Evolutionary conservation across 2,797 vertebrate genomes (phyloP), one percentile per base, ranked within the genome.

Genomic region (Hippopotamyrus pictus): DNA sequence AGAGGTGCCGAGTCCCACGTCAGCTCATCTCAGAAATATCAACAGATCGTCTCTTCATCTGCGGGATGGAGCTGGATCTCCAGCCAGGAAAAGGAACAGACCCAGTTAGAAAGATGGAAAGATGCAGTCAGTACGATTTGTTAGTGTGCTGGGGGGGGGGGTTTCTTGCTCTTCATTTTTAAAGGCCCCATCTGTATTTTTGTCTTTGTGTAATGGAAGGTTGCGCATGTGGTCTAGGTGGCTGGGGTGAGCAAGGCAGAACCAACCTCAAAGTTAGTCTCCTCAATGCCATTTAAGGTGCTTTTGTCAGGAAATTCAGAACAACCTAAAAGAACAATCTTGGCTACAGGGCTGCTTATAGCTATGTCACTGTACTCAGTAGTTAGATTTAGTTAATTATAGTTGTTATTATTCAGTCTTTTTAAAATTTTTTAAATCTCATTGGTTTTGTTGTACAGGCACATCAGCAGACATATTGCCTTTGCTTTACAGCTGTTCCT

Each of bases 191-290:
- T 88, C 76, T 57, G 7, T 88, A 65, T 88, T 90, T 89, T 86
- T 90, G 88, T 90, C 25, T 89, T 91, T 9, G 69, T 59, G 65
- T 88, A 57, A 92, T 93, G 57, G 92, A 90, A 90, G 59, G 84
- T 89, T 48, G 11, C 6, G 48, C n/a, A 17, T 46, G 48, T 86
- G 83, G 3, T 54, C 19, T 82, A 8, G 76, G 5, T 44, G 73
- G 17, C 73, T 44, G 37, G 6, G 41, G 73, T n/a, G 73, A 41
- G 14, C 17, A 3, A n/a, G 5, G 17, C 25, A 44, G 37, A 19
- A 9, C 19, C 14, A 19, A 5, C 73, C 33, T 41, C 37, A 19
- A 5, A 37, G 69, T 37, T 5, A 19, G 62, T 37, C 29, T 73
- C 29, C 65, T 2, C 65, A 37, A 6, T 73, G 29, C 65, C 65